Conservation (phyloP, 2,888 invertebrate genomes). For the Xiphydria camelus region DNA sequence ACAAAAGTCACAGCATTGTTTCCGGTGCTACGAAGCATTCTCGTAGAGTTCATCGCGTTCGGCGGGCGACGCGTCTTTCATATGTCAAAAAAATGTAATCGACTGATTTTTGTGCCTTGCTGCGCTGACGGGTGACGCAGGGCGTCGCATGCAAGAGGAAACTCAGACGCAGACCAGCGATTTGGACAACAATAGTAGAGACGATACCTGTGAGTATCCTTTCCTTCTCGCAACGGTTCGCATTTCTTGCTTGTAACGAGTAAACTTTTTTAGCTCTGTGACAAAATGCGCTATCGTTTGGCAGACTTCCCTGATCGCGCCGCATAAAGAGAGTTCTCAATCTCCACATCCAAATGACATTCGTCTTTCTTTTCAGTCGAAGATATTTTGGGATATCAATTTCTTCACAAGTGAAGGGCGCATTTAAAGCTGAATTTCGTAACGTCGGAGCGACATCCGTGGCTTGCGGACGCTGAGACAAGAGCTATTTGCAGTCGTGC, state of each 20-base stretch:
- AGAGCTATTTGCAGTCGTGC: too few relatives aligned
- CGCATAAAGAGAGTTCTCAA: too few relatives aligned
- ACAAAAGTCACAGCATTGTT: too few relatives aligned
- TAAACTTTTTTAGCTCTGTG: too few relatives aligned
- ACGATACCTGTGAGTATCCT: constrained; percentile 46
- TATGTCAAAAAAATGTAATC: constrained; percentile 29
- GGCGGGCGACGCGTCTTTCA: constrained; percentile 13
- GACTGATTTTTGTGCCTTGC: constrained; percentile 48
- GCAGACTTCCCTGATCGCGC: too few relatives aligned
- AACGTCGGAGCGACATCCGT: too few relatives aligned
- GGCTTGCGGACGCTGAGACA: too few relatives aligned
- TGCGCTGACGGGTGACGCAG: constrained; percentile 45
- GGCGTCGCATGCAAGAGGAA: constrained; percentile 47
- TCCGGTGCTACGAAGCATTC: too few relatives aligned
- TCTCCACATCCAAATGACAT: too few relatives aligned
- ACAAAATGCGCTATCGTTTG: too few relatives aligned
- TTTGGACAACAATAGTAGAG: constrained; percentile 49
- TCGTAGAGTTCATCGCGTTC: not conserved
- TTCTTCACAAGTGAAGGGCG: constrained; percentile 57
- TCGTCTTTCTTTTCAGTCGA: constrained; percentile 41
- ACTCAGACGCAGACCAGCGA: constrained; percentile 48
- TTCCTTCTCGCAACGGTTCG: not conserved
- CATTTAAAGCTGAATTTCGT: constrained; percentile 37
- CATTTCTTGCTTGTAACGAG: constrained; percentile 11
- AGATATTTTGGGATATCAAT: constrained; percentile 61